Base-by-base conservation (phyloP, 2,888 invertebrate genomes). In the Melipona bicolor region DNA sequence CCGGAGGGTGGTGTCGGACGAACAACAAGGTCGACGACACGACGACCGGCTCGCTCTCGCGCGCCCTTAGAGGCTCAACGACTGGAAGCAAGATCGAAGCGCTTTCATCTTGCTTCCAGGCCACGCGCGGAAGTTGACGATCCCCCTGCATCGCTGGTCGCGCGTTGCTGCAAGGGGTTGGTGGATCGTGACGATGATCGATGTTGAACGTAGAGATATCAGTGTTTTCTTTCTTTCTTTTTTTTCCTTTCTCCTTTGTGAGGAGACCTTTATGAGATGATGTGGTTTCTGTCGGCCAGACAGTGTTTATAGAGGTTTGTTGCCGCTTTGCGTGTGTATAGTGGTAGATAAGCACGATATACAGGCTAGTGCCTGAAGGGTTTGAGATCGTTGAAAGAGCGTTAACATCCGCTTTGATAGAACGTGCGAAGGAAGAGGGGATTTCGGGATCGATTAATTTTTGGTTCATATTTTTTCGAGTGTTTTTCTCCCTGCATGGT, bases 31-130 rank as follows among this genome's bases (percentile, higher is more conserved):
- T 88, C 82, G 75, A 77, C 72, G 81, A 88, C 81, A 81, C 64
- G 43, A 32, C 70, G 52, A 71, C 75, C 9, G 9, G 43, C 75
- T 71, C 32, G 49, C 59, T 78, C 62, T 19, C 59, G 9, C 78
- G 81, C 78, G 81, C 79, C 86, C 81, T 85, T 81, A 76, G 67
- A 65, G 61, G 77, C 36, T 32, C 67, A 77, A 74, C 24, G 81
- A n/a, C 68, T 69, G 84, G 79, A 72, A 80, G 78, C 76, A 78
- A 81, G 76, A 79, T 85, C 79, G 86, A 75, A 82, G 65, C 77
- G 77, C 82, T 88, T 87, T 86, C 69, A 87, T 88, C 86, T 79
- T 77, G 70, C 67, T 73, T 69, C 71, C 70, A 71, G 65, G 52
- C 62, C 52, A 11, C 36, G 67, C 24, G 67, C 52, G 78, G 75